Evolutionary conservation across 2,113 vertebrate genomes (phyloP), one percentile per base, ranked within the genome.

Genomic region (Argyrosomus japonicus): DNA sequence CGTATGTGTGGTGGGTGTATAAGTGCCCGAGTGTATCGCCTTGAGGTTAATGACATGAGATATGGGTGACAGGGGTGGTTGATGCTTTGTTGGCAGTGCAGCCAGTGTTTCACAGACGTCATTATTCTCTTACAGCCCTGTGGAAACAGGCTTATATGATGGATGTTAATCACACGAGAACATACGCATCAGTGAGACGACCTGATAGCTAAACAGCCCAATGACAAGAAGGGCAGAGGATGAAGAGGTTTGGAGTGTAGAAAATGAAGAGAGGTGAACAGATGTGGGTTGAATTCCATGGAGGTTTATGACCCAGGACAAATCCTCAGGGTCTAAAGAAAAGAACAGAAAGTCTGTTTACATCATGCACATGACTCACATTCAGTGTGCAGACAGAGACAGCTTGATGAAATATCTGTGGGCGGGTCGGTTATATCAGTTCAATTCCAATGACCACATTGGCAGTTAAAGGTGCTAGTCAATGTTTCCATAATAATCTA

Each of bases 231-330:
- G 47, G 56, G 11, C 48, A 12, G 4, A 65, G 71, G 68, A 74
- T 25, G 50, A 76, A 76, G 57, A 64, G 25, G 69, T 60, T 32
- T 25, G 18, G 10, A 53, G 62, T n/a, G 18, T 32, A 21, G 36
- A 56, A 63, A 58, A 56, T 27, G 13, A 71, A 71, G 60, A 47
- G 74, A 56, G n/a, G 32, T 4, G 5, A 25, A 65, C 81, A 79
- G 78, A 86, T 74, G 75, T 77, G 72, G 71, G 61, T 40, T 75
- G 45, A 87, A 79, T 85, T 81, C 82, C 79, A 68, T 17, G 15
- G 76, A 65, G 86, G 77, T 75, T 88, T 36, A n/a, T 36, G 60
- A 57, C 81, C 71, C 75, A 62, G 62, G 62, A 68, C 56, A 72
- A 81, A 67, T 68, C 77, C 53, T 60, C 56, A 15, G 17, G 57